phyloP scores from a whole-genome alignment of 2,797 vertebrate genomes.

The Kryptolebias ocellatus region DNA sequence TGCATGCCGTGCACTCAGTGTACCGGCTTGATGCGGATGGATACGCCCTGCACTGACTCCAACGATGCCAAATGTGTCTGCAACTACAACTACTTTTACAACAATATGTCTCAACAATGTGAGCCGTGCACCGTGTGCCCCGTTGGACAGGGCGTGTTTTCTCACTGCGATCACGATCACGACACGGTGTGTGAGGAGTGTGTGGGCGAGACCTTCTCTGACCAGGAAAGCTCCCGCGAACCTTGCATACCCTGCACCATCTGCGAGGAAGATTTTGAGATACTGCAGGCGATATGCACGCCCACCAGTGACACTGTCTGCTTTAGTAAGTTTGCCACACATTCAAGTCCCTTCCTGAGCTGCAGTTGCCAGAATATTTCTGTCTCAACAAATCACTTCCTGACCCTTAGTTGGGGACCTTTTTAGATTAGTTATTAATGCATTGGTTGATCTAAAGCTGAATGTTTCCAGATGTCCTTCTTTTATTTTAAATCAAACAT shows the following conservation, averaged over 20 bases:
- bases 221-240: slow-evolving; percentile 90
- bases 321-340: slow-evolving; percentile 77
- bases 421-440: too few species aligned
- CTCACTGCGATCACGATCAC: slow-evolving; percentile 82
- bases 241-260: slow-evolving; percentile 95
- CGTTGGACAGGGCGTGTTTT: slow-evolving; percentile 84
- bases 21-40: slow-evolving; percentile 89
- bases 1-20: slow-evolving; percentile 90
- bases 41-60: slow-evolving; percentile 92
- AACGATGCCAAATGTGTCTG: slow-evolving; percentile 91
- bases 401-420: too few species aligned
- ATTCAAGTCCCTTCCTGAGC: neutral
- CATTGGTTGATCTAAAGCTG: too few species aligned
- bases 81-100: slow-evolving; percentile 88
- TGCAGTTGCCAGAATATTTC: neutral
- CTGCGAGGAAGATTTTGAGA: slow-evolving; percentile 88
- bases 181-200: slow-evolving; percentile 93
- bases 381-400: too few species aligned
- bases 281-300: slow-evolving; percentile 81
- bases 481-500: too few species aligned
- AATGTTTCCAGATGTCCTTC: too few species aligned
- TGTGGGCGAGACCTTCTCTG: slow-evolving; percentile 88
- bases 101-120: slow-evolving; percentile 64
- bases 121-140: slow-evolving; percentile 86
- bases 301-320: slow-evolving; percentile 84